Evolutionary conservation across 2,797 vertebrate genomes (phyloP).

Genomic region (Poeciliopsis gracilis): DNA sequence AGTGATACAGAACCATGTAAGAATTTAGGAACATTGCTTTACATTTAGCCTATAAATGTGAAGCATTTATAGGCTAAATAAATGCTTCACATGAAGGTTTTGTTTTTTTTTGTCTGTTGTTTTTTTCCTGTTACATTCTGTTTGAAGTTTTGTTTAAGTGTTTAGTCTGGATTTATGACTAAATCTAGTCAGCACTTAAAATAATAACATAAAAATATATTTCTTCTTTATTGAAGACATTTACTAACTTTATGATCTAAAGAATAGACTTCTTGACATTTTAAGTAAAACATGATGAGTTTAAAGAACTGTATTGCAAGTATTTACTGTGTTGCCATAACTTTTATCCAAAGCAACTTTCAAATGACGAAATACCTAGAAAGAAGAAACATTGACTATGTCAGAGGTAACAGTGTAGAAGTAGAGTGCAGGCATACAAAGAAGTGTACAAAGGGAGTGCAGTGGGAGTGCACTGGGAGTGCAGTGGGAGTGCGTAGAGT

Average conservation of each 20-base stretch:
- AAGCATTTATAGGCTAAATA: too few relatives aligned
- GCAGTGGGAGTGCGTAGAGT: background rate
- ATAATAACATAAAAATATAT: background rate
- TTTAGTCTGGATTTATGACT: background rate
- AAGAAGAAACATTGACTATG: background rate
- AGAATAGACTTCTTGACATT: background rate
- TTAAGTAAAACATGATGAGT: background rate
- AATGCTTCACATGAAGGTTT: background rate
- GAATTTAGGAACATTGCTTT: background rate
- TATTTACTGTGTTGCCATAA: background rate
- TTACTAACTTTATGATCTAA: background rate
- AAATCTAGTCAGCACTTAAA: background rate
- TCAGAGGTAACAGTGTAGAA: background rate
- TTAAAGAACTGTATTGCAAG: background rate
- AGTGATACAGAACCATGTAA: background rate
- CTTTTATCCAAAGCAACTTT: background rate
- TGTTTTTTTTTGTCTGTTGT: background rate
- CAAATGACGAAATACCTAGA: background rate
- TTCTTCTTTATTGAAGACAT: background rate
- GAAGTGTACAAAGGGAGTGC: background rate
- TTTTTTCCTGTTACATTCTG: background rate
- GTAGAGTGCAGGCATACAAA: background rate
- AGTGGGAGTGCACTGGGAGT: background rate
- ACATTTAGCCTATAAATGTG: background rate
- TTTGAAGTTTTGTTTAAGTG: background rate